Evolutionary conservation across 2,113 vertebrate species (phyloP).

Genomic region (Sinocyclocheilus anshuiensis): DNA sequence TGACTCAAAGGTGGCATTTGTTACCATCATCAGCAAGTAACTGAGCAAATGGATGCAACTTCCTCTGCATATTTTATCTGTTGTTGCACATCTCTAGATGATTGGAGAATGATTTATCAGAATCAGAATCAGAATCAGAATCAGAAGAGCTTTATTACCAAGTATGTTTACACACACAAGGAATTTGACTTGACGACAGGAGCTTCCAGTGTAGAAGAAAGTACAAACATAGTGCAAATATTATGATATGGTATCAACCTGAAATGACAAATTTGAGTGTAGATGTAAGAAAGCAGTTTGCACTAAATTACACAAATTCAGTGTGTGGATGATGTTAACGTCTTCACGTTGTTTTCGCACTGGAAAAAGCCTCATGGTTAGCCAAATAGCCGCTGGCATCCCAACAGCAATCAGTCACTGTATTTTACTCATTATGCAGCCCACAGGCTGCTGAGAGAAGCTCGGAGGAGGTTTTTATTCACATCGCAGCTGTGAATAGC

Average conservation of each 20-base stretch:
- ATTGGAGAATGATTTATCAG: background rate
- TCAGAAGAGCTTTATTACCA: no score
- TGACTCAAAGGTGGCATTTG: constrained; percentile 1
- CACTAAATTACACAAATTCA: constrained; percentile 53
- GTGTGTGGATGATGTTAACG: constrained; percentile 50
- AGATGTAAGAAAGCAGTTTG: constrained; percentile 30
- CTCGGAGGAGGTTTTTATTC: constrained; percentile 46
- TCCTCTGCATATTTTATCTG: background rate
- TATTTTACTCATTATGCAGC: constrained; percentile 68
- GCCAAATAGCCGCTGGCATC: constrained; percentile 66
- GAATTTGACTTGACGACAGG: no score
- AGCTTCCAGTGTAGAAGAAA: no score
- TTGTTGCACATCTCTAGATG: background rate
- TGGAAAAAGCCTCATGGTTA: constrained; percentile 56
- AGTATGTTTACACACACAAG: no score
- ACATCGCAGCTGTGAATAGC: constrained; percentile 36
- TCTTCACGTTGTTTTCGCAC: constrained; percentile 55
- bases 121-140: no score
- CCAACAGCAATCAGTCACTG: constrained; percentile 62
- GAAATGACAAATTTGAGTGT: background rate
- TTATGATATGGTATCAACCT: background rate
- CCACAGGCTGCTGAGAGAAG: constrained; percentile 45
- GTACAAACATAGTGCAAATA: no score
- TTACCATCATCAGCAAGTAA: constrained; percentile 18
- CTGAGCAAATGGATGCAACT: background rate